phyloP scores from a whole-genome alignment of 2,888 invertebrate species.

The Frankliniella fusca region DNA sequence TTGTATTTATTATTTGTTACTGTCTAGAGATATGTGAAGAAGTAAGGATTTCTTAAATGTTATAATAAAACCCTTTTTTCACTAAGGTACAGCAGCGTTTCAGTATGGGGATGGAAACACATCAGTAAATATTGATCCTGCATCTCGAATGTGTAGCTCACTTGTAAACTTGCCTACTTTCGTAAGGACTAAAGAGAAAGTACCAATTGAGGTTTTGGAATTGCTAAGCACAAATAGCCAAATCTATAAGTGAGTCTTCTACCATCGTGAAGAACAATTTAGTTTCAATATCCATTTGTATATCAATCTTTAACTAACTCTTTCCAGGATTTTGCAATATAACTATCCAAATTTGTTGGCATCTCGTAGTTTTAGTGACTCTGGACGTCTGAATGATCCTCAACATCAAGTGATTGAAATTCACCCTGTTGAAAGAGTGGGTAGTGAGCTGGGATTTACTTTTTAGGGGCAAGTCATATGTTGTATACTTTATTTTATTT shows the following conservation, averaged over 20 bases:
- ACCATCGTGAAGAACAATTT: neutral
- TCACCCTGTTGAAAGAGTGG: neutral
- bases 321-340: slow-evolving; percentile 60
- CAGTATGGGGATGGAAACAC: slow-evolving; percentile 47
- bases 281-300: no score
- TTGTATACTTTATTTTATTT: neutral
- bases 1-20: neutral
- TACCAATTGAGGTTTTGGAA: slow-evolving; percentile 71
- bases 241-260: slow-evolving; percentile 8
- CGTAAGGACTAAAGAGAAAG: slow-evolving; percentile 70
- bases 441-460: neutral
- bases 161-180: slow-evolving; percentile 81
- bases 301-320: neutral
- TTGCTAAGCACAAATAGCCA: slow-evolving; percentile 61
- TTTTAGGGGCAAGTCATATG: no score
- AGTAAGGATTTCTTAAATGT: neutral
- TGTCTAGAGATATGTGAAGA: neutral
- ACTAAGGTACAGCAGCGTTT: neutral
- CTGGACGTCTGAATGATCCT: slow-evolving; percentile 53
- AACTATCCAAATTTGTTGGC: slow-evolving; percentile 71
- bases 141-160: slow-evolving; percentile 65
- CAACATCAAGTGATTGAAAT: neutral
- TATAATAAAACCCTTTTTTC: neutral
- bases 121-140: slow-evolving; percentile 41
- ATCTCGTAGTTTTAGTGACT: slow-evolving; percentile 70